Percentiles rank a stretch among this genome's conserved stretches.
Conservation (phyloP, 2,888 invertebrate genomes). For the Malthinus seriepunctatus region DNA sequence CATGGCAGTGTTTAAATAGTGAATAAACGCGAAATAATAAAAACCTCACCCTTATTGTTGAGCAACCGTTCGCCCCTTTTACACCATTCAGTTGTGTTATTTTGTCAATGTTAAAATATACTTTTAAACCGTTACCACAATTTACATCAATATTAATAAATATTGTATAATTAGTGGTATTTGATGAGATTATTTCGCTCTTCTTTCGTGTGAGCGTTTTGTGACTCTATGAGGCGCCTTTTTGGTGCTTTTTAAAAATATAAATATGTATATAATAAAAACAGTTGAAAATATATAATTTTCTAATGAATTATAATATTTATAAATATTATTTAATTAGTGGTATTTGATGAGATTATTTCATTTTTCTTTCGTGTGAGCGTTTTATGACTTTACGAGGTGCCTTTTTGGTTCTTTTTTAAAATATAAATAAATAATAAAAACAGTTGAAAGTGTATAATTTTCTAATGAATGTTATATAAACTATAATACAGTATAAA, state of each 20-base stretch:
- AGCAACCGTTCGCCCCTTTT: slow-evolving; percentile 38
- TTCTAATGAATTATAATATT: neutral
- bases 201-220: neutral
- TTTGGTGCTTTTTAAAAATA: neutral
- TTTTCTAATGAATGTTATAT: slow-evolving; percentile 1
- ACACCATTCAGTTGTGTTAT: slow-evolving; percentile 27
- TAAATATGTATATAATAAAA: too few species aligned
- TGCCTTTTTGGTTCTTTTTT: neutral
- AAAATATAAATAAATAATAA: neutral
- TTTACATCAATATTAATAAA: neutral
- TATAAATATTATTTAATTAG: too few species aligned
- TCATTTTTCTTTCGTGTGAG: neutral
- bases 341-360: neutral
- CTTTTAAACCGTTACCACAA: slow-evolving; percentile 9
- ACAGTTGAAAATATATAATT: too few species aligned
- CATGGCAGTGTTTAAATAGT: slow-evolving; percentile 49
- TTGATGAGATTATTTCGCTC: neutral
- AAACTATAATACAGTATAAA: slow-evolving; percentile 3
- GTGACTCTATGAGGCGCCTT: neutral
- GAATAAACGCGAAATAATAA: slow-evolving; percentile 49
- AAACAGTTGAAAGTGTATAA: too few species aligned
- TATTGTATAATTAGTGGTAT: neutral
- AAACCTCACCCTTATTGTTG: slow-evolving; percentile 44
- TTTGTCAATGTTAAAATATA: slow-evolving; percentile 23
- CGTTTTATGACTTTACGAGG: neutral